These are phyloP conservation scores for Ambastaia sidthimunki DNA, from an alignment of 2,797 vertebrate genomes.

Conservation along the genomic window DNA sequence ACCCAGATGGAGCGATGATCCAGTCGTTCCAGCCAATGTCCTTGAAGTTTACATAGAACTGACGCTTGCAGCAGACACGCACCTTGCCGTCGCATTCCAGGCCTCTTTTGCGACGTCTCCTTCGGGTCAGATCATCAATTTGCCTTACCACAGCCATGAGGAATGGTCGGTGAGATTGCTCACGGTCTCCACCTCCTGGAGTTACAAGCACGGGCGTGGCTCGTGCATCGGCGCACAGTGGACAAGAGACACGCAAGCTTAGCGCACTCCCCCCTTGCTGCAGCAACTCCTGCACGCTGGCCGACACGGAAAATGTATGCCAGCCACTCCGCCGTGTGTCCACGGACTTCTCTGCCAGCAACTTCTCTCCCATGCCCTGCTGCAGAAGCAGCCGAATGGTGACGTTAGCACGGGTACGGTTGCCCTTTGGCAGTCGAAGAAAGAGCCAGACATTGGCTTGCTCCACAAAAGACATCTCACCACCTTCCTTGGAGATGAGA, in stretches of 20 bases:
- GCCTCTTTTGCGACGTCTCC: conserved; percentile 86
- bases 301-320: conserved; percentile 91
- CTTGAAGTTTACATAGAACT: conserved; percentile 97
- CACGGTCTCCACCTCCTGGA: conserved; percentile 73
- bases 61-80: conserved; percentile 95
- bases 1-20: conserved; percentile 97
- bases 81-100: conserved; percentile 96
- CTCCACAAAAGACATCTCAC: conserved; percentile 89
- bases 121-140: conserved; percentile 79
- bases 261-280: conserved; percentile 77
- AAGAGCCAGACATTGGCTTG: conserved; percentile 97
- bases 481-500: conserved; percentile 90
- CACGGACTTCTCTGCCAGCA: conserved; percentile 89
- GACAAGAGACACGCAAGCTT: conserved; percentile 85
- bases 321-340: conserved; percentile 94
- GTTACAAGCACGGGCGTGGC: conserved; percentile 84
- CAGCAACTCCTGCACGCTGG: conserved; percentile 85
- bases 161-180: conserved; percentile 94
- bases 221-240: conserved; percentile 86
- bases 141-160: conserved; percentile 91
- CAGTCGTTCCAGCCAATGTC: conserved; percentile 99
- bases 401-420: conserved; percentile 90
- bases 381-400: conserved; percentile 89
- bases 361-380: conserved; percentile 74
- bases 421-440: conserved; percentile 90